A percentile compares a stretch with the other conserved stretches of the same genome.
Evolutionary conservation across 1,140 invertebrate species (phyloP).

Genomic region (Caenorhabditis inopinata): DNA sequence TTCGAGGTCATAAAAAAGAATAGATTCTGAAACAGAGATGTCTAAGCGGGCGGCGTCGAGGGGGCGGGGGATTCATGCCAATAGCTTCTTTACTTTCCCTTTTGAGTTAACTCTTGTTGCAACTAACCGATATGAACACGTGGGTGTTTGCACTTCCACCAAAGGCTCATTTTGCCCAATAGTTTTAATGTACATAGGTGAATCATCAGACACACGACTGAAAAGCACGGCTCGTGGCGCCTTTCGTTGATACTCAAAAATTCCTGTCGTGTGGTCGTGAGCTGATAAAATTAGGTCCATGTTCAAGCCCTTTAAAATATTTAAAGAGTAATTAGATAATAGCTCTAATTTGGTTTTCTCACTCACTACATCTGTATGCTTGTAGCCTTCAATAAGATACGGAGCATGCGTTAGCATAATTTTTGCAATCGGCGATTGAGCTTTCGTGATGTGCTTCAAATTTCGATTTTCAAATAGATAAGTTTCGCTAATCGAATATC

Average conservation of each 20-base stretch:
- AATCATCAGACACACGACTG: not conserved
- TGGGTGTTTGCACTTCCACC: slow-evolving; percentile 67
- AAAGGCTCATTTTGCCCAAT: slow-evolving; percentile 15
- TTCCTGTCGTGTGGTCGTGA: slow-evolving; percentile 64
- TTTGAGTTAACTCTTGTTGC: not conserved
- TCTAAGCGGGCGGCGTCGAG: no score
- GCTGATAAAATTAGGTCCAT: slow-evolving; percentile 66
- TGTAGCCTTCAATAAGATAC: slow-evolving; percentile 37
- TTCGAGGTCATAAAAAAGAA: no score
- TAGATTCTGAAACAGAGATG: no score
- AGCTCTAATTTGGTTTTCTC: slow-evolving; percentile 8
- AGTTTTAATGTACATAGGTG: not conserved
- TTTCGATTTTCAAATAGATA: not conserved
- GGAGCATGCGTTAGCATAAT: not conserved
- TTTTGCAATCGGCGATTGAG: slow-evolving; percentile 21
- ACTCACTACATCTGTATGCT: not conserved
- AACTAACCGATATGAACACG: slow-evolving; percentile 66
- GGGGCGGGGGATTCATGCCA: no score
- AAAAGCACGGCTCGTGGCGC: slow-evolving; percentile 41
- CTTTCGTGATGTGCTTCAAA: slow-evolving; percentile 62
- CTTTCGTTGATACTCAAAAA: slow-evolving; percentile 19
- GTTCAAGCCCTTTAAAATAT: slow-evolving; percentile 15
- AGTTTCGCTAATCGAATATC: slow-evolving; percentile 48
- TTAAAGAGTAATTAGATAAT: slow-evolving; percentile 15
- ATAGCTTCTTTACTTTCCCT: not conserved